Conservation (phyloP, 2,888 invertebrate species). For the Copidosoma aretas region DNA sequence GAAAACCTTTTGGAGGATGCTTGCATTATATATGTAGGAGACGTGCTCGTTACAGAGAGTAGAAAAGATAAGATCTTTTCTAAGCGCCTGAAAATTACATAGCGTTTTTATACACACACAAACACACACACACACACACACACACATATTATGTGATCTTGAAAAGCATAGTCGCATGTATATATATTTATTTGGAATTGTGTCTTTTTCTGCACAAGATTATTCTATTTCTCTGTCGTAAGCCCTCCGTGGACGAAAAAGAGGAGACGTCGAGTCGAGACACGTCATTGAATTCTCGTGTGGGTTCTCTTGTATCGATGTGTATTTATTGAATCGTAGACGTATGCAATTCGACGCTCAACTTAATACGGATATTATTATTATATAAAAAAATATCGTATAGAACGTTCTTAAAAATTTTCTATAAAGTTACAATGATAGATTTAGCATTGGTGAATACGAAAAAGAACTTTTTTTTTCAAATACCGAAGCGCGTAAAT, state of each 20-base stretch:
- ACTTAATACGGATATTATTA: slow-evolving; percentile 46
- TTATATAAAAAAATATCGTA: slow-evolving; percentile 19
- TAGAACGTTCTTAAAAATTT: slow-evolving; percentile 22
- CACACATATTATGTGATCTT: background rate
- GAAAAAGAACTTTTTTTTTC: background rate
- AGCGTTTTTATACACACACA: slow-evolving; percentile 23
- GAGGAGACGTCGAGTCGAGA: background rate
- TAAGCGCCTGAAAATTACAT: slow-evolving; percentile 31
- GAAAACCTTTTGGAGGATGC: too few species aligned
- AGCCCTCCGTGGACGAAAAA: slow-evolving; percentile 2
- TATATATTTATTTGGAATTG: slow-evolving; percentile 13
- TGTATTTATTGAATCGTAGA: slow-evolving; percentile 48
- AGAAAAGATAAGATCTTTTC: background rate
- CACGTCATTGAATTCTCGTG: slow-evolving; percentile 11
- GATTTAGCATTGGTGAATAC: background rate
- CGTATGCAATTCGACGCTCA: slow-evolving; percentile 57
- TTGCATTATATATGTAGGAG: background rate
- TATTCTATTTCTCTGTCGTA: slow-evolving; percentile 1
- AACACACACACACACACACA: background rate
- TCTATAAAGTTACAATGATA: slow-evolving; percentile 23
- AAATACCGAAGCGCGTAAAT: slow-evolving; percentile 28
- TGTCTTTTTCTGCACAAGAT: slow-evolving; percentile 33
- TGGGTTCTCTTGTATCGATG: slow-evolving; percentile 44
- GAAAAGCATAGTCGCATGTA: background rate
- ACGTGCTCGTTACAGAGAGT: background rate